Base-by-base conservation (phyloP, 2,797 vertebrate species). In the Clamator glandarius region DNA sequence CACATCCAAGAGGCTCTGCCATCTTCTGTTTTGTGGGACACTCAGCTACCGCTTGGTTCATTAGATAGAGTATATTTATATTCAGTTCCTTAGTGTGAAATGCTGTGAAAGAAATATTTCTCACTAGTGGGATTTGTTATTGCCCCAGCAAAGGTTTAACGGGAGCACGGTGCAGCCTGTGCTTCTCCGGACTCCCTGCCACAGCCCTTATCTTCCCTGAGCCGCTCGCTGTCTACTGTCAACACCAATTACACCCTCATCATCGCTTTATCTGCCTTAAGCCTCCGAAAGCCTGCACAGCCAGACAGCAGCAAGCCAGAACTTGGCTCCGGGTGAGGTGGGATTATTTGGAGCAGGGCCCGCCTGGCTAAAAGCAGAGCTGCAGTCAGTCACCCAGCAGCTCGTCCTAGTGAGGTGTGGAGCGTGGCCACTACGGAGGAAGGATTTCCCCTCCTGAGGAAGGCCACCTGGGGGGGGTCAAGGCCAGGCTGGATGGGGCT, bases 61-160 rank as follows among this genome's bases (percentile, higher is more conserved):
- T 23, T 23, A 48, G 46, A 48, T 48, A 48, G 21, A 48, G 21
- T 48, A 20, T 20, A 11, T 24, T 48, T 48, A 23, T 48, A 48
- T 20, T 20, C 46, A 12, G 21, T 23, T 48, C 20, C 46, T 48
- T 48, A 48, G 44, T 46, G 17, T 20, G 61, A 83, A 97, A 92
- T 61, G 46, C 87, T 41, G 39, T 8, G 33, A 87, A 93, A 93
- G 58, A 80, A 89, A 93, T 79, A 93, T 87, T 96, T 92, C 86
- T 63, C 57, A 79, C 87, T 70, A 76, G 3, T 23, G 52, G 88
- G 92, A 90, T 77, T 68, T 80, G 92, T 87, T 76, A 72, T 28
- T 89, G 93, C 76, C 87, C 52, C 69, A 57, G 82, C 31, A 67
- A 84, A 84, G 13, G 15, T 57, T 41, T 19, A 55, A 69, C 54